Evolutionary conservation across 2,888 invertebrate species (phyloP), one percentile per base, ranked within the genome.

Genomic region (Noctua janthina): DNA sequence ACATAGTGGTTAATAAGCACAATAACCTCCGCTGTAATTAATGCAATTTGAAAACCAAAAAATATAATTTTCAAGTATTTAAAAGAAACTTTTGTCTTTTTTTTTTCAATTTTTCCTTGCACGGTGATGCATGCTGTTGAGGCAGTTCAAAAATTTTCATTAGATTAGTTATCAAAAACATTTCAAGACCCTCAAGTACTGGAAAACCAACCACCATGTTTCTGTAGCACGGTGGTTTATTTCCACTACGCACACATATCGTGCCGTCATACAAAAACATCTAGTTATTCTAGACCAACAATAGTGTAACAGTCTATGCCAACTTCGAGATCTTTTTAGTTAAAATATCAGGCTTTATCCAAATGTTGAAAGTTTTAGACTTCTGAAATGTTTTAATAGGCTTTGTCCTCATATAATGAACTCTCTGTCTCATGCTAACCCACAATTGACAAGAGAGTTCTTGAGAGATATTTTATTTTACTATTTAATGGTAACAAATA

Each of bases 61-160:
- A 86, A 83, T 79, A 80, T 77, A 86, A 77, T 39, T 51, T 15
- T 43, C 17, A 79, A 83, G 23, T 86, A 74, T 86, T 85, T 66
- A 73, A 69, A 56, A 51, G 13, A 49, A 20, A 76, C 10, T 1
- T 59, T 15, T 39, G 43, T 56, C 15, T 20, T n/a, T 68, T 13
- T 29, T 43, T 46, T 68, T 68, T 67, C 2, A 15, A 17, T 13
- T 46, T 68, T 43, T 43, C 43, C 43, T n/a, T n/a, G 13, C 43
- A 43, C 23, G 1, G 15, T 43, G 2, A n/a, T 35, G 29, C 15
- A 68, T 4, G 1, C 15, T 68, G 15, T 46, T 46, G n/a, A 46
- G 15, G 4, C n/a, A 46, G 46, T 29, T 8, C 8, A 46, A 46
- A 46, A 17, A 17, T 59, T 1, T 59, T 59, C 59, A 59, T n/a